Evolutionary conservation across 2,113 vertebrate species (phyloP).

Genomic region (Corythornis cristatus): DNA sequence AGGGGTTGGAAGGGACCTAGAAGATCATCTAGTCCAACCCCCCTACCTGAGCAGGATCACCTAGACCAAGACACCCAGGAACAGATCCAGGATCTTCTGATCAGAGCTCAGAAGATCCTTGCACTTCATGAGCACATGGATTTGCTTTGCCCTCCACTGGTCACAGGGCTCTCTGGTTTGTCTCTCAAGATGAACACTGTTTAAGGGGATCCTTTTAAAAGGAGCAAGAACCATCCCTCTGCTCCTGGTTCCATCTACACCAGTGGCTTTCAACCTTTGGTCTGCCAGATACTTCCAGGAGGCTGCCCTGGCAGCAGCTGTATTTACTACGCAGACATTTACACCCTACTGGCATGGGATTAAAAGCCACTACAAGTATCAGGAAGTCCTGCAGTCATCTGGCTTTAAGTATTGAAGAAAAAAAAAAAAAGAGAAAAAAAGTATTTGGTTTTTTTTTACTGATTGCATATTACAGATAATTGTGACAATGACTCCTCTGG

Average conservation of each 20-base stretch:
- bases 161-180: background rate
- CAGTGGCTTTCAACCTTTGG: background rate
- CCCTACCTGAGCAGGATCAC: too few species aligned
- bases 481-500: too few species aligned
- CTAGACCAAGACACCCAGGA: too few species aligned
- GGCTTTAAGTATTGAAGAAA: background rate
- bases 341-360: background rate
- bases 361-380: background rate
- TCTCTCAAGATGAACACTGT: background rate
- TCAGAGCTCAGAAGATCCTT: background rate
- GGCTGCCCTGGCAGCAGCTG: background rate
- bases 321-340: background rate
- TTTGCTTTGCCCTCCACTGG: fast-evolving
- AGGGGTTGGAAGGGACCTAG: too few species aligned
- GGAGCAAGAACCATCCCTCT: background rate
- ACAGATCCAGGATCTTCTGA: too few species aligned
- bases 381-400: background rate
- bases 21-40: too few species aligned
- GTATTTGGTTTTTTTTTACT: background rate
- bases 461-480: too few species aligned
- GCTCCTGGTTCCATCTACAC: background rate
- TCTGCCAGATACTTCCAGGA: background rate
- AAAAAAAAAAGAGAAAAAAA: background rate
- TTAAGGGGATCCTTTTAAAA: background rate
- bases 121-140: fast-evolving